Base-by-base conservation (phyloP, 2,888 invertebrate species). In the Mesochorus sp. region DNA sequence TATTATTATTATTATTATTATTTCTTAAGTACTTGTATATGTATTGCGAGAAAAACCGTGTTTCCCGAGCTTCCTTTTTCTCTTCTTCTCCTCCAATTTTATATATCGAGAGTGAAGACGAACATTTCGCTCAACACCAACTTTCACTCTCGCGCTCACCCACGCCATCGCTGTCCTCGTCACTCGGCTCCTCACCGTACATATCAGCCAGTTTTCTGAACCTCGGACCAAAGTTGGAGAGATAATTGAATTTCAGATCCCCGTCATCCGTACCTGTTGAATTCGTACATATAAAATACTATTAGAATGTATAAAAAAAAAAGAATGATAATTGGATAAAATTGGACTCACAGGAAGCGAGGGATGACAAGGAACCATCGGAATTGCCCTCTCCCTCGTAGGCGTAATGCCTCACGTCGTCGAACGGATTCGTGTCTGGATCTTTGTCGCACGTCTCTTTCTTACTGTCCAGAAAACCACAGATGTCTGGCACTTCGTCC, bases 371-470 rank as follows among this genome's bases (percentile, higher is more conserved):
- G 6, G 98, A 98, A 82, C 98, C 98, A 82, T 96, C 97, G 34
- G 93, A 93, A 89, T 98, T 98, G 83, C 98, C 98, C 89, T 97
- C 97, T 51, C 99, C 99, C 92, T 99, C 99, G 90, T 99, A 99
- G 71, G 98, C 98, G 91, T 99, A 99, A 91, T 99, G 97, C 75
- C 99, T 94, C 17, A 99, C 97, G 91, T 99, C 99, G 91, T 99
- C 99, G 89, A 96, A 97, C 0, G 98, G 98, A 86, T 95, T 95
- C 83, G 96, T 97, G 86, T 96, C 96, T 0, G 97, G 96, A 91
- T 99, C 99, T 81, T 96, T 94, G 91, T 98, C 98, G 83, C 98
- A 95, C 81, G 95, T 94, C 80, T 96, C 95, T 90, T 98, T 96
- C 91, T 97, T 98, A 87, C 95, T 96, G 85, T 96, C 96, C 55